A percentile compares a stretch with the other conserved stretches of the same genome.
Conservation (phyloP, 2,888 invertebrate genomes). For the Siphlonurus alternatus region DNA sequence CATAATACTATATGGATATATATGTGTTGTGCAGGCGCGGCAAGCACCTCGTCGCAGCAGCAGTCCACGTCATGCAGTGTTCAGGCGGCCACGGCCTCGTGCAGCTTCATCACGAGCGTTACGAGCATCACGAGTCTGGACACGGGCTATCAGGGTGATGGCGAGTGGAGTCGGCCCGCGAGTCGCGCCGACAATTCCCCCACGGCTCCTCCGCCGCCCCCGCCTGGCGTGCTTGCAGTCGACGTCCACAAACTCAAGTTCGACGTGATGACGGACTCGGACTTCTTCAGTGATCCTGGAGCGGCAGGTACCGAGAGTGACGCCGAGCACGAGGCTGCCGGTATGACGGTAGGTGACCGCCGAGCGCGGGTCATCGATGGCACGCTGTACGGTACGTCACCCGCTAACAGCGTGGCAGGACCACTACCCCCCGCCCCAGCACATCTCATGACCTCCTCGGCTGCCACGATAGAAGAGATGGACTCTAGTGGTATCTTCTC, state of each 20-base stretch:
- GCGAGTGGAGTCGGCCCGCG: slow-evolving; percentile 74
- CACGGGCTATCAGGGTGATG: slow-evolving; percentile 87
- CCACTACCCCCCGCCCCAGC: slow-evolving; percentile 31
- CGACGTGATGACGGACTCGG: slow-evolving; percentile 78
- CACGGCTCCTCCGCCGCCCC: slow-evolving; percentile 14
- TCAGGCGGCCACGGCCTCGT: slow-evolving; percentile 18
- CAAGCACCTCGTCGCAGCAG: background rate
- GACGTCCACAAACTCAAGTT: slow-evolving; percentile 22
- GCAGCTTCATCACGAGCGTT: slow-evolving; percentile 63
- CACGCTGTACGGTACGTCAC: slow-evolving; percentile 53
- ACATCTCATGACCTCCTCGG: slow-evolving; percentile 18
- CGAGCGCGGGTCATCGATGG: slow-evolving; percentile 77
- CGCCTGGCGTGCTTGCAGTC: slow-evolving; percentile 4
- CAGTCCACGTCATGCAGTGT: background rate
- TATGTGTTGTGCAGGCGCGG: background rate
- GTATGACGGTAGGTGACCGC: slow-evolving; percentile 50
- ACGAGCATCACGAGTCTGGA: slow-evolving; percentile 85
- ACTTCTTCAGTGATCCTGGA: slow-evolving; percentile 43
- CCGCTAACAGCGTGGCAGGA: slow-evolving; percentile 28
- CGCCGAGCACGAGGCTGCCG: slow-evolving; percentile 55
- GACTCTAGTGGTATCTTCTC: slow-evolving; percentile 82
- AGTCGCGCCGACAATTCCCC: slow-evolving; percentile 64
- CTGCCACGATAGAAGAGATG: slow-evolving; percentile 57
- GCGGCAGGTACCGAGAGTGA: slow-evolving; percentile 53
- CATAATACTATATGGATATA: no score